phyloP scores from a whole-genome alignment of 2,797 vertebrate species.

The Xenentodon cancila region DNA sequence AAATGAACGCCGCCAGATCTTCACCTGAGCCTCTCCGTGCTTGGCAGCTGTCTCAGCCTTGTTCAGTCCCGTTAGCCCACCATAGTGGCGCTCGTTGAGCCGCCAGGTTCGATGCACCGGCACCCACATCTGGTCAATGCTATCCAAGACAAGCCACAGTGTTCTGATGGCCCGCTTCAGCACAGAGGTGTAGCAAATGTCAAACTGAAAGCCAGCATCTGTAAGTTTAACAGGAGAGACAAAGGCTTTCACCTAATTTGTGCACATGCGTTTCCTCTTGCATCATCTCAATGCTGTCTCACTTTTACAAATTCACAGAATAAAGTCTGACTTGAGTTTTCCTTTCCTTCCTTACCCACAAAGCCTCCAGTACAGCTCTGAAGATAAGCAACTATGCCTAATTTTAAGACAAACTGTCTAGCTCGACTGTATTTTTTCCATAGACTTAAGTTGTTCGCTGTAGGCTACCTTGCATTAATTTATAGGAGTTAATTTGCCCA shows the following conservation, averaged over 20 bases:
- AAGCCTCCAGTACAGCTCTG: no score
- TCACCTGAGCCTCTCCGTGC: constrained; percentile 95
- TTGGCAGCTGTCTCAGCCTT: constrained; percentile 96
- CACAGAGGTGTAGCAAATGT: constrained; percentile 96
- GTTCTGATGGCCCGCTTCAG: constrained; percentile 94
- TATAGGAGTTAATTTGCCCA: no score
- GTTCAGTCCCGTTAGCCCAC: constrained; percentile 93
- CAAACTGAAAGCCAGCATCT: constrained; percentile 94
- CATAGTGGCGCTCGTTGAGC: constrained; percentile 95
- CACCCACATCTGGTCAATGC: constrained; percentile 97
- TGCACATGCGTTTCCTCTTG: neutral
- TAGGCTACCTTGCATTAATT: no score
- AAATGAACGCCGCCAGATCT: constrained; percentile 95
- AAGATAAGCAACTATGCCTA: no score
- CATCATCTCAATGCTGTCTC: no score
- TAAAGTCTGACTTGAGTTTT: no score
- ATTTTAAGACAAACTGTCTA: no score
- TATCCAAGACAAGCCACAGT: constrained; percentile 91
- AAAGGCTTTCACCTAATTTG: neutral
- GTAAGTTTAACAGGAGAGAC: constrained; percentile 8
- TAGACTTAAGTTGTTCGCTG: no score
- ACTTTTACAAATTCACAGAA: no score
- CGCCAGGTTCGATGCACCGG: constrained; percentile 94
- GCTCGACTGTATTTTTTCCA: no score
- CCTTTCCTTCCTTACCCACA: no score